These are phyloP conservation scores for Wiebesia pumilae DNA, from an alignment of 1,140 invertebrate species.

Conservation along the genomic window DNA sequence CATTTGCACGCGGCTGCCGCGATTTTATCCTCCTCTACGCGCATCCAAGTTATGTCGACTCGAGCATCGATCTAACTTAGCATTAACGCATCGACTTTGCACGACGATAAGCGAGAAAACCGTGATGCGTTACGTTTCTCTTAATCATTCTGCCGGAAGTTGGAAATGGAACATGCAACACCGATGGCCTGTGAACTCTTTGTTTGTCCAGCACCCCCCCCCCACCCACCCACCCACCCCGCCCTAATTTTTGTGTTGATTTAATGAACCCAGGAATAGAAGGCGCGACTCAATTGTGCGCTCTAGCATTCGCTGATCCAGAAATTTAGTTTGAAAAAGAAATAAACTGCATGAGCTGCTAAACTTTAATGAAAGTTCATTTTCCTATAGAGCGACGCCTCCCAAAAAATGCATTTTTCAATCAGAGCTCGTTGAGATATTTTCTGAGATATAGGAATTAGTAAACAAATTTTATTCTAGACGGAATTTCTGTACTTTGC, in stretches of 20 bases:
- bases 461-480: too few species aligned
- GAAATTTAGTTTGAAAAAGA: neutral
- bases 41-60: conserved; percentile 33
- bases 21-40: neutral
- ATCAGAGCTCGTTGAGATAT: neutral
- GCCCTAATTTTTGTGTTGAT: neutral
- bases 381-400: neutral
- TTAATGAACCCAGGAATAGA: neutral
- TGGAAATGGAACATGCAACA: neutral
- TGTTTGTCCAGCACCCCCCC: neutral
- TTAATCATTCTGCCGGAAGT: neutral
- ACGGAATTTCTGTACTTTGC: too few species aligned
- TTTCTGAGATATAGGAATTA: neutral
- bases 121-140: too few species aligned
- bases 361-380: neutral
- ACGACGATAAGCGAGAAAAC: too few species aligned
- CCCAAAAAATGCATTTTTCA: neutral
- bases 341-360: neutral
- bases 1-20: conserved; percentile 54
- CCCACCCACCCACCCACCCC: too few species aligned
- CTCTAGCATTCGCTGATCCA: too few species aligned
- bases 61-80: conserved; percentile 30
- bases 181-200: neutral
- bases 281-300: neutral
- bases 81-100: neutral